These are phyloP conservation scores for Achroia grisella DNA, from an alignment of 1,140 invertebrate genomes.

Conservation along the genomic window DNA sequence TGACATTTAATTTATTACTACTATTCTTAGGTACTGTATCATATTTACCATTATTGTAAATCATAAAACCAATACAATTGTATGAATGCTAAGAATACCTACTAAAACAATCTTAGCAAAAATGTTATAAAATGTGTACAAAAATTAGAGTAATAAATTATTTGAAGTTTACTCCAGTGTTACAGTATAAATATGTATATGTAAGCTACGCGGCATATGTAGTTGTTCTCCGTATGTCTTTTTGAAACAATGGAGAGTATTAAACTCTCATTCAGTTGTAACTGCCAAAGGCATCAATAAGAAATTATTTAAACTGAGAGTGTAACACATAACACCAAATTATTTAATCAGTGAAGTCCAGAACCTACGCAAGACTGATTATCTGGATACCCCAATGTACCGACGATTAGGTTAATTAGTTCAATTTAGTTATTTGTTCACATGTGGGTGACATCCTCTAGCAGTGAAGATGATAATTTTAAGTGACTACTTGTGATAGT, in stretches of 20 bases:
- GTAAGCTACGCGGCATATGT: neutral
- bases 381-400: constrained; percentile 1
- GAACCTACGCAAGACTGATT: constrained; percentile 1
- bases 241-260: too few species aligned
- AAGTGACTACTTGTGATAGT: constrained; percentile 27
- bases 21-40: neutral
- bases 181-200: too few species aligned
- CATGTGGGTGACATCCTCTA: constrained; percentile 1
- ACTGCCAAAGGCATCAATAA: neutral
- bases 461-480: constrained; percentile 10
- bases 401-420: constrained; percentile 9
- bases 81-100: constrained; percentile 6
- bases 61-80: constrained; percentile 9
- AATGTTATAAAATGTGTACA: too few species aligned
- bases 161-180: too few species aligned
- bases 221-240: too few species aligned
- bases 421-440: constrained; percentile 19
- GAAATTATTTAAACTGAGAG: constrained; percentile 5
- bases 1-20: neutral
- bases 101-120: too few species aligned
- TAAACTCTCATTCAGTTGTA: too few species aligned
- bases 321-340: constrained; percentile 5
- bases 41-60: too few species aligned
- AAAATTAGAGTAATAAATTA: too few species aligned
- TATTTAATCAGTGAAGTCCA: neutral